A percentile compares a stretch with the other conserved stretches of the same genome.
Evolutionary conservation across 2,888 invertebrate genomes (phyloP).

Genomic region (Cryptosula pallasiana): DNA sequence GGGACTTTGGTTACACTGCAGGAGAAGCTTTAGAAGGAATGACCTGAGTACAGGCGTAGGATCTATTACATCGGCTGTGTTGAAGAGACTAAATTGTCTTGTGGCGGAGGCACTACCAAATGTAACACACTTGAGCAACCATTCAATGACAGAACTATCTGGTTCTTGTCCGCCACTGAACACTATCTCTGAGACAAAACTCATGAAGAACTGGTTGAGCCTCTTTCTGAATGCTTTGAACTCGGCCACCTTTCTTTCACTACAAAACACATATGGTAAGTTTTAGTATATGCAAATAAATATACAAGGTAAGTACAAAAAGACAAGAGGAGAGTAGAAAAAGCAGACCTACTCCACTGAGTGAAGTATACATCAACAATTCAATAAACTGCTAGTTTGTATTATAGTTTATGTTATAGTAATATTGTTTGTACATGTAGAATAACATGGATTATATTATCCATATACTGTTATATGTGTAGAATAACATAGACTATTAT

Average conservation of each 20-base stretch:
- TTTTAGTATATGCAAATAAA: too few species aligned
- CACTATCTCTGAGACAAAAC: conserved; percentile 31
- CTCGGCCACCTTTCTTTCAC: conserved; percentile 22
- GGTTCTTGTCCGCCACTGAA: conserved; percentile 29
- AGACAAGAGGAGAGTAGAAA: too few species aligned
- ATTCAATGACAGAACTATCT: conserved; percentile 28
- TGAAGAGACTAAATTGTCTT: conserved; percentile 17
- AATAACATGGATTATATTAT: too few species aligned
- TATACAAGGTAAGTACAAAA: too few species aligned
- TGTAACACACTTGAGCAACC: conserved; percentile 31
- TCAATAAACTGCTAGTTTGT: too few species aligned
- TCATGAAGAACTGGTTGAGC: conserved; percentile 32
- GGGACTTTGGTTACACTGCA: conserved; percentile 27
- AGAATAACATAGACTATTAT: too few species aligned
- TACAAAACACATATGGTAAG: too few species aligned
- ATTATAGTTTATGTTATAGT: too few species aligned
- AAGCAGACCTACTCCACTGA: too few species aligned
- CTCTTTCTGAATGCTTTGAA: conserved; percentile 30
- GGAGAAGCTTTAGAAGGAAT: conserved; percentile 39
- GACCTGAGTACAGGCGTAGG: conserved; percentile 42
- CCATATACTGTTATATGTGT: too few species aligned
- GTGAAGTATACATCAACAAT: too few species aligned
- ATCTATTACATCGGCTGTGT: conserved; percentile 35
- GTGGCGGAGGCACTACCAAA: neutral
- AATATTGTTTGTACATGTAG: too few species aligned